Conservation (phyloP, 2,888 invertebrate genomes). For the Ceratothoa steindachneri region DNA sequence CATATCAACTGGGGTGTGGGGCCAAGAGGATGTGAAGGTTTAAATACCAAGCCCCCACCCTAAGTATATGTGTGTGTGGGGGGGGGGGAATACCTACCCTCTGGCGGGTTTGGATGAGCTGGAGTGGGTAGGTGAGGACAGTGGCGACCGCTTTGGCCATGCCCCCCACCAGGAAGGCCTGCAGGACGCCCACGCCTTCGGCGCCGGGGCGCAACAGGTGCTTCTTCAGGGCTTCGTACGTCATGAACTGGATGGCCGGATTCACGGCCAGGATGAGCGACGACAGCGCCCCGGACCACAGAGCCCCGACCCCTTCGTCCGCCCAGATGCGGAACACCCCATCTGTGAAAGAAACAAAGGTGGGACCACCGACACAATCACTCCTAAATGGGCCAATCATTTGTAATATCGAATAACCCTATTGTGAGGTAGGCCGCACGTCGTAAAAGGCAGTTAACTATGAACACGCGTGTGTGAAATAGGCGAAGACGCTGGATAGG, state of each 20-base stretch:
- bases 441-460: too few species aligned
- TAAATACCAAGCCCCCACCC: too few species aligned
- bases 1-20: too few species aligned
- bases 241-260: conserved; percentile 88
- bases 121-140: conserved; percentile 81
- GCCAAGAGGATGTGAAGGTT: too few species aligned
- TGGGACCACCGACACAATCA: too few species aligned
- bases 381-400: too few species aligned
- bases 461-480: too few species aligned
- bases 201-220: conserved; percentile 52
- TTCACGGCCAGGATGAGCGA: conserved; percentile 81
- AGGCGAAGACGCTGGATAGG: too few species aligned
- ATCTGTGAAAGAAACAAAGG: conserved; percentile 54
- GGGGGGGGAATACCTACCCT: conserved; percentile 57
- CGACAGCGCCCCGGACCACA: conserved; percentile 81
- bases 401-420: too few species aligned
- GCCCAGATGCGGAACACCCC: conserved; percentile 67
- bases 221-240: conserved; percentile 80
- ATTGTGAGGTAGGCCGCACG: too few species aligned
- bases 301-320: conserved; percentile 68
- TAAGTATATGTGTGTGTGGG: too few species aligned
- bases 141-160: conserved; percentile 80
- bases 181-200: conserved; percentile 59
- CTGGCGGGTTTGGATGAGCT: conserved; percentile 75
- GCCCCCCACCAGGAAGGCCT: conserved; percentile 73